Conservation (phyloP, 2,113 vertebrate genomes). For the Natator depressus region DNA sequence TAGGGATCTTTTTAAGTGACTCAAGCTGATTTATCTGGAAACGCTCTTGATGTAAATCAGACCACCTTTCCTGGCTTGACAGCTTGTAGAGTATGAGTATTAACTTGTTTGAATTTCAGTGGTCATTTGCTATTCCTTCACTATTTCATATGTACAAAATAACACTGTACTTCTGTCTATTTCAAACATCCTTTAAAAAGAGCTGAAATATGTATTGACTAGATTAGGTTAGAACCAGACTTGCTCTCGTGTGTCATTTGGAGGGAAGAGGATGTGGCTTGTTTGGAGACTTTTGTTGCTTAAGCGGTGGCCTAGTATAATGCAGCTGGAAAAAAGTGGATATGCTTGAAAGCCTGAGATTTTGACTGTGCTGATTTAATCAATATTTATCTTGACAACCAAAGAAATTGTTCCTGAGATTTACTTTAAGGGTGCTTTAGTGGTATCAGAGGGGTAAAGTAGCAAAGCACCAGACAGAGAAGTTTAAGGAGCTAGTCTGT, state of each 20-base stretch:
- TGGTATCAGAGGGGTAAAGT: neutral
- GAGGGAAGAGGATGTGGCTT: neutral
- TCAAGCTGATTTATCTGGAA: neutral
- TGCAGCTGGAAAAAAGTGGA: neutral
- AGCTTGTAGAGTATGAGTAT: neutral
- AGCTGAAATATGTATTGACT: neutral
- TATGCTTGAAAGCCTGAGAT: neutral
- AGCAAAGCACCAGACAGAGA: neutral
- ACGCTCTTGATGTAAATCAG: neutral
- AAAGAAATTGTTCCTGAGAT: constrained; percentile 23
- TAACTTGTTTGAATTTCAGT: neutral
- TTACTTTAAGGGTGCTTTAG: neutral
- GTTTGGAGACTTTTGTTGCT: neutral
- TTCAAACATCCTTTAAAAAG: neutral
- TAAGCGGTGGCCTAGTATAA: neutral
- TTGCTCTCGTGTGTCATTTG: neutral
- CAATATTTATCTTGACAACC: constrained; percentile 12
- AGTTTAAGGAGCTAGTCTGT: neutral
- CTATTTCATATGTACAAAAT: neutral
- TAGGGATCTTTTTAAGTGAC: neutral
- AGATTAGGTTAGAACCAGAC: neutral
- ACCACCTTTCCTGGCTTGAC: neutral
- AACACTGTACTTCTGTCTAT: neutral
- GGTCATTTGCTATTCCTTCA: constrained; percentile 20
- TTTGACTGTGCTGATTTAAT: neutral